Base-by-base conservation (phyloP, 37 sponge, comb jelly and placozoan genomes). In the Hormiphora californensis region DNA sequence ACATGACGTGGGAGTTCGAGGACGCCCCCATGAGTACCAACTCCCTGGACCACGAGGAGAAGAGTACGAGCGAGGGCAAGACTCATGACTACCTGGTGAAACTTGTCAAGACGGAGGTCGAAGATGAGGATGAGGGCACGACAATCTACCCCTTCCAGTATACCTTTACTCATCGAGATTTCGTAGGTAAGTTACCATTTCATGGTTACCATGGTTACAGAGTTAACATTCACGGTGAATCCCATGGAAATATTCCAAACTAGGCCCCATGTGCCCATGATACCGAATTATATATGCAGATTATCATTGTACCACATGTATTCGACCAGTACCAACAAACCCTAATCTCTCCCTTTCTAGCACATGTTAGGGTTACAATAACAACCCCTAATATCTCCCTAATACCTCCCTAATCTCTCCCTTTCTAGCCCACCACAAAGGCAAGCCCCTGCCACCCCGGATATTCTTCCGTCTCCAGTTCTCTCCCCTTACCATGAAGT, bases 41-140 rank as follows among this genome's bases (percentile, higher is more conserved):
- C n/a, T n/a, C n/a, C n/a, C n/a, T n/a, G n/a, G n/a, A n/a, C n/a
- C n/a, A n/a, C n/a, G n/a, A n/a, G n/a, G n/a, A n/a, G n/a, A n/a
- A n/a, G n/a, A n/a, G n/a, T n/a, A n/a, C n/a, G n/a, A n/a, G n/a
- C 17, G 61, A 57, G 61, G 61, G 61, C n/a, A 30, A 57, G 23
- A 57, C 61, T 12, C 61, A 57, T 30, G 61, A 57, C n/a, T 57
- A 57, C n/a, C 61, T 57, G 61, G 61, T 57, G 27, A 57, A 57
- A 15, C 23, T 57, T 23, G 61, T 57, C 23, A 57, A 30, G n/a
- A 57, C 61, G 61, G 61, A 57, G n/a, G 23, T 57, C 3, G n/a
- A 5, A 57, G 61, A 57, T 15, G n/a, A 21, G n/a, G 61, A 57
- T 19, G 5, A 5, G 23, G 61, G 15, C 5, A 12, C 7, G 23